Base-by-base conservation (phyloP, 2,888 invertebrate species). In the Amiota minor region DNA sequence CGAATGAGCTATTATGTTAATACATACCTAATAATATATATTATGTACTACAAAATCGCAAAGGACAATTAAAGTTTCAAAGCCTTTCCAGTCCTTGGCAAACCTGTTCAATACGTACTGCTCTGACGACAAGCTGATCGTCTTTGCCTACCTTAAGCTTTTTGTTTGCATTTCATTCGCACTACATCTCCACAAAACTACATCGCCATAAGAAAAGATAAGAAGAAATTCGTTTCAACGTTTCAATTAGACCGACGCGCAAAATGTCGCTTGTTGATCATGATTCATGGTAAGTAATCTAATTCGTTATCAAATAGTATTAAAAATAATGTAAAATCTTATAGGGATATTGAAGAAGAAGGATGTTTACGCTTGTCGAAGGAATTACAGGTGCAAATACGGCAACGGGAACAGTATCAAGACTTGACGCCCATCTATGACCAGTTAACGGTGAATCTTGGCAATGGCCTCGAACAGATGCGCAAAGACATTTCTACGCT, bases 281-380 rank as follows among this genome's bases (percentile, higher is more conserved):
- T 77, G 90, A 90, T 81, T 89, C 89, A 75, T 90, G 90, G 89
- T 88, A 83, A 76, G 74, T 65, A 53, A 16, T 53, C 16, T 70
- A 56, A 12, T 23, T 55, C 9, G 18, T 35, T 61, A 8, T 14
- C 10, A 65, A 18, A 59, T 20, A 23, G 45, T 12, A 47, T 46
- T 55, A 67, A 23, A 10, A 14, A 35, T 50, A 18, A 0, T 16
- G 18, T 12, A 46, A 64, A 49, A 46, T 71, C 20, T 53, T 14
- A 46, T 18, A 94, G 94, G 94, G 88, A 93, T 14, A 87, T 91
- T 0, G 94, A 94, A 83, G 91, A 92, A 87, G 93, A 93, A 80
- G 92, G 93, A 0, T 94, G 94, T 80, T 93, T 93, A 81, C 92
- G 92, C 75, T 86, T 94, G 23, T 92, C 91, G 80, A 90, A 92